Evolutionary conservation across 2,888 invertebrate genomes (phyloP).

Genomic region (Biston stratarius): DNA sequence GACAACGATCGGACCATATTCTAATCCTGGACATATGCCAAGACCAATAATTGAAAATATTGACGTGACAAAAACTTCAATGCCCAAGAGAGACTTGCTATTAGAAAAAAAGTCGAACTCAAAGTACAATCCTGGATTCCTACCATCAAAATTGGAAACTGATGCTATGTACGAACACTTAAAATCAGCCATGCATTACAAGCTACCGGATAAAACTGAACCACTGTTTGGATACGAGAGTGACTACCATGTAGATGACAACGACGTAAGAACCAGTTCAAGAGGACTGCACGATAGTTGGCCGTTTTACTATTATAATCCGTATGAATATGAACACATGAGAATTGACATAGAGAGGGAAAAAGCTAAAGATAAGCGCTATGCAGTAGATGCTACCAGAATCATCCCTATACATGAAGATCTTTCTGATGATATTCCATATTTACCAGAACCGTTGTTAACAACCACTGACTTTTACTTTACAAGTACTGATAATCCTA

Average conservation of each 20-base stretch:
- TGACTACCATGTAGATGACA: constrained; percentile 55
- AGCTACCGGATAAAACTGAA: constrained; percentile 49
- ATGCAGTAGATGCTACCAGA: constrained; percentile 49
- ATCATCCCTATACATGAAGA: constrained; percentile 73
- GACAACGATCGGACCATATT: constrained; percentile 1
- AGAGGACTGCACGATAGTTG: constrained; percentile 62
- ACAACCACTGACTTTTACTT: constrained; percentile 40
- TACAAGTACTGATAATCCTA: constrained; percentile 63
- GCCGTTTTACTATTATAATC: constrained; percentile 68
- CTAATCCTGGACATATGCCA: constrained; percentile 16
- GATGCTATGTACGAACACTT: constrained; percentile 58
- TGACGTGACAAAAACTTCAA: constrained; percentile 1
- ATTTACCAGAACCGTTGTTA: constrained; percentile 36
- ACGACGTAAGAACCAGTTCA: constrained; percentile 68
- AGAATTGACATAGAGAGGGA: constrained; percentile 57
- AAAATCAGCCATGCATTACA: constrained; percentile 59
- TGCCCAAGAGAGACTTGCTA: constrained; percentile 42
- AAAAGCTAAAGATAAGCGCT: constrained; percentile 73
- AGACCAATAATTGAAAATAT: constrained; percentile 19
- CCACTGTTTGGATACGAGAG: constrained; percentile 46
- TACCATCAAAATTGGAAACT: constrained; percentile 52
- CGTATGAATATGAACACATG: constrained; percentile 67
- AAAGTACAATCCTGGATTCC: constrained; percentile 49
- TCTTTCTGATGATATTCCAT: constrained; percentile 58
- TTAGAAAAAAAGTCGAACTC: constrained; percentile 54